These are phyloP conservation scores for Aspiorhynchus laticeps DNA, from an alignment of 2,113 vertebrate genomes.

Conservation along the genomic window DNA sequence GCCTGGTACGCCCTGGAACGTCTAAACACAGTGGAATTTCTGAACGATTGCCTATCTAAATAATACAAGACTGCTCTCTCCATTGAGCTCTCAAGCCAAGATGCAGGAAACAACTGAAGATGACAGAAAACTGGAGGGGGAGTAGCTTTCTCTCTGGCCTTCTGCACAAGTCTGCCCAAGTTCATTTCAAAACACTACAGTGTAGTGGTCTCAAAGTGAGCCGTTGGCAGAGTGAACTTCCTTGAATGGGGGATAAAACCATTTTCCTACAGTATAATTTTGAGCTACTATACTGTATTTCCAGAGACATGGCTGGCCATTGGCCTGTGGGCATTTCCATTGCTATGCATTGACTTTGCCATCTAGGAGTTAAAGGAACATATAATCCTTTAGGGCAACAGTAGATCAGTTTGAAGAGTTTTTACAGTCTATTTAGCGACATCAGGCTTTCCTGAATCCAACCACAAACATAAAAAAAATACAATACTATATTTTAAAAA, in stretches of 20 bases:
- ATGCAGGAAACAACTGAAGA: slow-evolving; percentile 70
- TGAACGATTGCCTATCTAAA: slow-evolving; percentile 76
- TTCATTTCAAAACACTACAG: slow-evolving; percentile 55
- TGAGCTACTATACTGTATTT: background rate
- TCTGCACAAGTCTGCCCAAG: slow-evolving; percentile 70
- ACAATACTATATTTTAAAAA: too few relatives aligned
- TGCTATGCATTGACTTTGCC: slow-evolving; percentile 1
- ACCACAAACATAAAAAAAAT: too few relatives aligned
- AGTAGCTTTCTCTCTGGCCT: slow-evolving; percentile 48
- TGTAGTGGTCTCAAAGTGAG: slow-evolving; percentile 60
- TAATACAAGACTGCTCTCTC: slow-evolving; percentile 74
- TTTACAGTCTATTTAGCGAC: background rate
- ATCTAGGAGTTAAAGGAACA: background rate
- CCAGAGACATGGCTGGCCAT: slow-evolving; percentile 2
- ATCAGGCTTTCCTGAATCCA: background rate
- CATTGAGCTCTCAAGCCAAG: slow-evolving; percentile 55
- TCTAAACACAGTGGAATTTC: slow-evolving; percentile 69
- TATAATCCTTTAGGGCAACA: background rate
- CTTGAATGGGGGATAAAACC: background rate
- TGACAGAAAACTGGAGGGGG: slow-evolving; percentile 68
- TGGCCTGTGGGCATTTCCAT: slow-evolving; percentile 18
- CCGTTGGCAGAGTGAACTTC: slow-evolving; percentile 29
- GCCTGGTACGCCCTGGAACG: slow-evolving; percentile 58
- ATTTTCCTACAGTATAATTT: slow-evolving; percentile 14
- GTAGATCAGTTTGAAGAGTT: background rate